Evolutionary conservation across 30 jellyfish, hydroid and myxozoan genomes (phyloP).

Genomic region (Euphysa ruthae): DNA sequence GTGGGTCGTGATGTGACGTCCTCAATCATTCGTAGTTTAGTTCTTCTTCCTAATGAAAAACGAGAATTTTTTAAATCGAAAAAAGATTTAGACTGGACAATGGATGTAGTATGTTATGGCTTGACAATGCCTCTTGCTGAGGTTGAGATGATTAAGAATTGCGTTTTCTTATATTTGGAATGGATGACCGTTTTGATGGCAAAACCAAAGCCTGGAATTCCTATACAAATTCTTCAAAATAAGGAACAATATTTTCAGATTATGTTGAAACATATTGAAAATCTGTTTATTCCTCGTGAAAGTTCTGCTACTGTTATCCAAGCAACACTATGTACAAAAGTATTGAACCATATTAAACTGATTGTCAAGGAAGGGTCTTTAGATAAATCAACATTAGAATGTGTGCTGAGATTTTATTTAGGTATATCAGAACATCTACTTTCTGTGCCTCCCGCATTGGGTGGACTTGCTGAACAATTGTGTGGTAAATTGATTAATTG

Average conservation of each 20-base stretch:
- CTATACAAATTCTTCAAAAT: slow-evolving; percentile 50
- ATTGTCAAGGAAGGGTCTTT: slow-evolving; percentile 35
- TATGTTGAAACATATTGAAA: slow-evolving; percentile 64
- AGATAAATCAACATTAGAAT: slow-evolving; percentile 56
- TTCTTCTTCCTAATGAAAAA: slow-evolving; percentile 43
- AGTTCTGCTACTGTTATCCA: slow-evolving; percentile 62
- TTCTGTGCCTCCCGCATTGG: slow-evolving; percentile 80
- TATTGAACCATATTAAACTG: slow-evolving; percentile 40
- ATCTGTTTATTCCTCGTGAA: slow-evolving; percentile 79
- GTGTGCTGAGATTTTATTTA: slow-evolving; percentile 51
- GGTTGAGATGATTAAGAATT: slow-evolving; percentile 71
- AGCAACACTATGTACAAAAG: slow-evolving; percentile 71
- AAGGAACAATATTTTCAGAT: slow-evolving; percentile 54
- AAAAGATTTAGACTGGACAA: slow-evolving; percentile 93
- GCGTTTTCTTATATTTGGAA: slow-evolving; percentile 73
- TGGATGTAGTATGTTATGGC: slow-evolving; percentile 97
- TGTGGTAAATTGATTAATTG: slow-evolving; percentile 79
- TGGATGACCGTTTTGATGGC: slow-evolving; percentile 59
- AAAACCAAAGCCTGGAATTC: slow-evolving; percentile 61
- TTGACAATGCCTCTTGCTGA: slow-evolving; percentile 86
- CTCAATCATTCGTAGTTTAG: slow-evolving; percentile 65
- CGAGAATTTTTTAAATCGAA: slow-evolving; percentile 43
- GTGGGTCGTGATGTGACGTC: slow-evolving; percentile 88
- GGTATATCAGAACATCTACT: slow-evolving; percentile 77
- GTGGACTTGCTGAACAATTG: slow-evolving; percentile 86